A percentile compares a stretch with the other conserved stretches of the same genome.
phyloP scores from a whole-genome alignment of 2,797 vertebrate species.

The Leptodactylus fallax region DNA sequence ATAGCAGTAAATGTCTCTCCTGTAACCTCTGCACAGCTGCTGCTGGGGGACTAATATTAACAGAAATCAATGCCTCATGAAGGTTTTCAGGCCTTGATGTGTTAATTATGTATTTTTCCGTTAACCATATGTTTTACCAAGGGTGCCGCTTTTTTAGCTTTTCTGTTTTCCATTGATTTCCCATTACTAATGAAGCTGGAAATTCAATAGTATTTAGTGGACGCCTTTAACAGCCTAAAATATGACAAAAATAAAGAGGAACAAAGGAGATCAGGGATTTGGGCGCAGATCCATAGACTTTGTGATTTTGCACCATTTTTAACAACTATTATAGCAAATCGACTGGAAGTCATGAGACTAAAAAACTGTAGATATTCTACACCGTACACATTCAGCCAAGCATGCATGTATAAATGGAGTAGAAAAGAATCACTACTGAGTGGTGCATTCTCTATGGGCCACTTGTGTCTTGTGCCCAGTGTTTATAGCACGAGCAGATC shows the following conservation, averaged over 20 bases:
- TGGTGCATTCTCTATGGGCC: too few relatives aligned
- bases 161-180: slow-evolving; percentile 51
- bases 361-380: too few relatives aligned
- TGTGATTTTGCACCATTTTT: too few relatives aligned
- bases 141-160: not conserved
- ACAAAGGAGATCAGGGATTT: not conserved
- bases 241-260: not conserved
- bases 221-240: slow-evolving; percentile 4
- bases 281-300: not conserved
- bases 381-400: too few relatives aligned
- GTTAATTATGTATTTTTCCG: slow-evolving; percentile 57
- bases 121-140: slow-evolving; percentile 27
- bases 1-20: not conserved
- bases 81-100: not conserved
- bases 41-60: slow-evolving; percentile 6
- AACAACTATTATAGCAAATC: too few relatives aligned
- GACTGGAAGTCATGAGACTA: too few relatives aligned
- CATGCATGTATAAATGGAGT: too few relatives aligned
- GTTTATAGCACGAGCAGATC: too few relatives aligned
- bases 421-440: too few relatives aligned
- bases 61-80: slow-evolving; percentile 3
- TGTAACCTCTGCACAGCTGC: not conserved
- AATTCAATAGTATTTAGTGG: slow-evolving; percentile 39
- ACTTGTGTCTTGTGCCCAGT: too few relatives aligned
- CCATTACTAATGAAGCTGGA: slow-evolving; percentile 38